These are phyloP conservation scores for Phengaris arion DNA, from an alignment of 2,888 invertebrate genomes.

Conservation along the genomic window DNA sequence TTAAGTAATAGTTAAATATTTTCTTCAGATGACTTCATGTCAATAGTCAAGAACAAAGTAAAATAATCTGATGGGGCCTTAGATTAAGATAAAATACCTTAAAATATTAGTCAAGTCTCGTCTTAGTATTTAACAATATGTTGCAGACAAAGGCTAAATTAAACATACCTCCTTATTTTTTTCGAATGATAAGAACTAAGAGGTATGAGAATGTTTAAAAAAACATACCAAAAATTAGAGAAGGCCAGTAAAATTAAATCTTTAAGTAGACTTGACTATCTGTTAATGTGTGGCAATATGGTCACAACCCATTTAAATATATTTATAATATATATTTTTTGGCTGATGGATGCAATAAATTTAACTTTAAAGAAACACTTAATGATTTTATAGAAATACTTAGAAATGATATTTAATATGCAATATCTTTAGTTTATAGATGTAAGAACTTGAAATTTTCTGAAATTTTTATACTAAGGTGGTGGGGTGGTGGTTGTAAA, in stretches of 20 bases:
- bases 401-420: neutral
- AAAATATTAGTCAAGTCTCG: neutral
- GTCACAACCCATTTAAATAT: neutral
- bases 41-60: neutral
- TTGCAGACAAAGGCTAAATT: neutral
- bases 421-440: neutral
- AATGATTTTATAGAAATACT: neutral
- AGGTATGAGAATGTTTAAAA: neutral
- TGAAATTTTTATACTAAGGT: constrained; percentile 37
- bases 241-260: neutral
- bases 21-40: constrained; percentile 2
- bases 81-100: constrained; percentile 4
- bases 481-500: constrained; percentile 45
- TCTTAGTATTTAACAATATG: neutral
- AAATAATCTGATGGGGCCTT: neutral
- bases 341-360: neutral
- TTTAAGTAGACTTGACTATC: neutral
- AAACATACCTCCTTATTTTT: neutral
- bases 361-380: neutral
- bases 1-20: neutral
- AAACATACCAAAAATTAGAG: neutral
- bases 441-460: constrained; percentile 9
- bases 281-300: neutral
- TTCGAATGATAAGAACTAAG: neutral
- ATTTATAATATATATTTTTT: too few relatives aligned